Evolutionary conservation across 2,113 vertebrate species (phyloP), one percentile per base, ranked within the genome.

Genomic region (Mixornis gularis): DNA sequence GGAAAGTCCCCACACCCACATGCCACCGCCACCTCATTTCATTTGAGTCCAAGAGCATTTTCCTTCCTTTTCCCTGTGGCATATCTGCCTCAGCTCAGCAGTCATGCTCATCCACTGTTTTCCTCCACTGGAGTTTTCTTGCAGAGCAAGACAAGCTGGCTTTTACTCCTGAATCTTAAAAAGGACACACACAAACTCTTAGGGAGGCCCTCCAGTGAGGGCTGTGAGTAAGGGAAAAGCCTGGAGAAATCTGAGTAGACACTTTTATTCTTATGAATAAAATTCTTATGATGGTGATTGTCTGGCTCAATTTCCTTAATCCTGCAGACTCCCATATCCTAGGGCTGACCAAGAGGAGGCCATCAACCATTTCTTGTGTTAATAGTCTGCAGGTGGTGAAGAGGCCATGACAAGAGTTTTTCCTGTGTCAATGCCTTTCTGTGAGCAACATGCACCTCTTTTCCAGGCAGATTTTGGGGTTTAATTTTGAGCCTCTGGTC

Each of bases 1-100:
- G 94, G 92, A 86, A 96, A 96, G 89, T 93, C 94, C 89, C 64
- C 83, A 92, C 79, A 88, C 76, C 89, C 86, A 94, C 91, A 27
- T 72, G 56, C 64, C 26, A 32, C 34, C 19, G 40, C 59, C 49
- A 65, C 36, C 52, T 82, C 79, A 14, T 20, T 46, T 81, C 49
- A 10, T 46, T 20, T 87, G 59, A 73, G 18, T 65, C 91, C 72
- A 59, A 43, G 69, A 88, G 13, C 38, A 52, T 85, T 88, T 58
- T 73, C 79, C 76, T 88, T 90, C 86, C 27, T 56, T 90, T 71
- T 94, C 89, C 83, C 76, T 65, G 51, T 56, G 44, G 32, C 18
- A 70, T 73, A 9, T 19, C 26, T 55, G 34, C 46, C 83, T 80
- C 59, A 66, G 43, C 59, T 53, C 55, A 65, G 46, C 41, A 53